phyloP scores from a whole-genome alignment of 1,140 invertebrate genomes.

The Chymomyza costata region DNA sequence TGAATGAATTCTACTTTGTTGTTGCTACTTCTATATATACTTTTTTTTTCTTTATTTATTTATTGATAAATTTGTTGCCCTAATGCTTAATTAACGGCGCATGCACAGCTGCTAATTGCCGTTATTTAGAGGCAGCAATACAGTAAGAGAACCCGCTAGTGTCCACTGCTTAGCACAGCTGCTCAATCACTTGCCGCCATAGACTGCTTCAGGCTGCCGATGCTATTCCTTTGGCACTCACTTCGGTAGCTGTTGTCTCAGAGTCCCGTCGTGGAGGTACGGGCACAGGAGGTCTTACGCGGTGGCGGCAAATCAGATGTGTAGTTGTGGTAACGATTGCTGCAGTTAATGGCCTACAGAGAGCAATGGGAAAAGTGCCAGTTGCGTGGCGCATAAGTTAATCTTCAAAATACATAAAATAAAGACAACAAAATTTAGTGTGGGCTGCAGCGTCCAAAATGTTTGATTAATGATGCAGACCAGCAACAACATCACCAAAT shows the following conservation, averaged over 20 bases:
- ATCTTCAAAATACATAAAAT: conserved; percentile 47
- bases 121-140: conserved; percentile 22
- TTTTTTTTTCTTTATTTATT: no score
- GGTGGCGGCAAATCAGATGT: conserved; percentile 69
- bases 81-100: conserved; percentile 25
- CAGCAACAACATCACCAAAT: no score
- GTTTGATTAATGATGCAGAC: conserved; percentile 62
- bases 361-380: conserved; percentile 21
- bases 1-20: no score
- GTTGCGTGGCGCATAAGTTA: conserved; percentile 38
- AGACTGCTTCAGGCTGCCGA: conserved; percentile 1
- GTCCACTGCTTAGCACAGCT: no score
- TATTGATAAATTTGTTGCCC: conserved; percentile 13
- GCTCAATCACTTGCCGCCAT: no score
- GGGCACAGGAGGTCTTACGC: conserved; percentile 62
- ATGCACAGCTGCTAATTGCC: conserved; percentile 27
- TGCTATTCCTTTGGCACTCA: conserved; percentile 15
- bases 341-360: conserved; percentile 65
- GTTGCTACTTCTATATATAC: no score
- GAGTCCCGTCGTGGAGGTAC: conserved; percentile 66
- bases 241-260: conserved; percentile 25
- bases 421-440: conserved; percentile 31
- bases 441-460: conserved; percentile 26
- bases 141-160: background rate
- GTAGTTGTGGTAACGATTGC: conserved; percentile 64